A percentile compares a stretch with the other conserved stretches of the same genome.
Conservation (phyloP, 2,113 vertebrate species). For the Pseudois nayaur region DNA sequence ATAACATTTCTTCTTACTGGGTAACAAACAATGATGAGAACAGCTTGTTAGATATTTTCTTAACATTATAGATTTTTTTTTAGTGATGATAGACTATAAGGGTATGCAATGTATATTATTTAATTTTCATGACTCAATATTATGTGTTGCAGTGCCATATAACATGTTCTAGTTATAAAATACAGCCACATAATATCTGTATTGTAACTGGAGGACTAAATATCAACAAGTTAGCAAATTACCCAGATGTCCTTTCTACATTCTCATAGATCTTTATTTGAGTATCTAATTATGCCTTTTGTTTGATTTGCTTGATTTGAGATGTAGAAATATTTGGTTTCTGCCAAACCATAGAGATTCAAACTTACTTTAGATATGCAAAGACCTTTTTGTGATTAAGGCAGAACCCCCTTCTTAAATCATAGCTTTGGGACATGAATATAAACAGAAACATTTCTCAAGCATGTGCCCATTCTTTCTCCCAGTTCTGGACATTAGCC, state of each 20-base stretch:
- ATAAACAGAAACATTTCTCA: not conserved
- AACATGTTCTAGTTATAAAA: not conserved
- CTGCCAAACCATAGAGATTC: constrained; percentile 47
- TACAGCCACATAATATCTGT: not conserved
- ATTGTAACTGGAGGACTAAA: not conserved
- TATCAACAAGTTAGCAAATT: constrained; percentile 38
- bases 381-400: constrained; percentile 56
- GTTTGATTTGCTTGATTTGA: constrained; percentile 32
- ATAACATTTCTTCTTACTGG: constrained; percentile 45
- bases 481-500: not conserved
- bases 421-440: not conserved
- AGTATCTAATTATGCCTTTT: constrained; percentile 37
- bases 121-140: not conserved
- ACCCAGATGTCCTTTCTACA: not conserved
- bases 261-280: not conserved
- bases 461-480: not conserved
- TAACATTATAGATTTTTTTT: not conserved
- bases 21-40: constrained; percentile 48
- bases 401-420: constrained; percentile 19
- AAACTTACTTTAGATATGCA: constrained; percentile 48
- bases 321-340: constrained; percentile 47
- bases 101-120: not conserved
- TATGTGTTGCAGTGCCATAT: not conserved
- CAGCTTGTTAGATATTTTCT: constrained; percentile 3
- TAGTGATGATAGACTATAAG: not conserved